Percentiles rank a stretch among this genome's conserved stretches.
These are phyloP conservation scores for Platyura marginata DNA, from an alignment of 1,140 invertebrate species.

Conservation along the genomic window DNA sequence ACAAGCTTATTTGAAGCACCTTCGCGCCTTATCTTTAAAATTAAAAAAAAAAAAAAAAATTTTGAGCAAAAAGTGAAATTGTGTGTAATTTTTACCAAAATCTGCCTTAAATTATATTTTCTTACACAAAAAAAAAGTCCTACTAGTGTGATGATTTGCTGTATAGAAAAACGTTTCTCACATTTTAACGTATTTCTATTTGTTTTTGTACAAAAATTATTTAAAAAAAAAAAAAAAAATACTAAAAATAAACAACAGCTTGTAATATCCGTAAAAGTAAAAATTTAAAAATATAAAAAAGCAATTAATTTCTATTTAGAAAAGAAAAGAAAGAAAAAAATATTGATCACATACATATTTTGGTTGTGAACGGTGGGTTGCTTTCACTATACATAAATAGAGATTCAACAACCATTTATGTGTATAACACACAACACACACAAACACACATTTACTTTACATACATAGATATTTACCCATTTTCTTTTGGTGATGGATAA, in stretches of 20 bases:
- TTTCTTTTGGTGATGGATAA: too few species aligned
- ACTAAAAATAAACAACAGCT: background rate
- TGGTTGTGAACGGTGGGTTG: too few species aligned
- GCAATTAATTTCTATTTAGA: too few species aligned
- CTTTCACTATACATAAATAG: too few species aligned
- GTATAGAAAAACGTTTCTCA: slow-evolving; percentile 10
- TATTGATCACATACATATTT: too few species aligned
- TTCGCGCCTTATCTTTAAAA: slow-evolving; percentile 49
- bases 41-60: slow-evolving; percentile 22
- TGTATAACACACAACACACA: too few species aligned
- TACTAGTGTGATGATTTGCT: slow-evolving; percentile 19
- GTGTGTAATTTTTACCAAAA: slow-evolving; percentile 41
- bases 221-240: background rate
- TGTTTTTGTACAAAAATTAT: background rate
- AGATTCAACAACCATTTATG: too few species aligned
- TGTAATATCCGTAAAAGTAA: too few species aligned
- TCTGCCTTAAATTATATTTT: slow-evolving; percentile 48
- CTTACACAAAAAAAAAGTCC: slow-evolving; percentile 22
- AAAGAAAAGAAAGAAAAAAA: too few species aligned
- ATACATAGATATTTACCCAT: too few species aligned
- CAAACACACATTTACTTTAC: too few species aligned
- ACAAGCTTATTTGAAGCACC: slow-evolving; percentile 53
- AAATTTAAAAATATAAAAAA: too few species aligned
- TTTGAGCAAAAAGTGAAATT: slow-evolving; percentile 16
- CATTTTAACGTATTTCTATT: background rate